Conservation (phyloP, 2,797 vertebrate species). For the Eulemur mongoz region DNA sequence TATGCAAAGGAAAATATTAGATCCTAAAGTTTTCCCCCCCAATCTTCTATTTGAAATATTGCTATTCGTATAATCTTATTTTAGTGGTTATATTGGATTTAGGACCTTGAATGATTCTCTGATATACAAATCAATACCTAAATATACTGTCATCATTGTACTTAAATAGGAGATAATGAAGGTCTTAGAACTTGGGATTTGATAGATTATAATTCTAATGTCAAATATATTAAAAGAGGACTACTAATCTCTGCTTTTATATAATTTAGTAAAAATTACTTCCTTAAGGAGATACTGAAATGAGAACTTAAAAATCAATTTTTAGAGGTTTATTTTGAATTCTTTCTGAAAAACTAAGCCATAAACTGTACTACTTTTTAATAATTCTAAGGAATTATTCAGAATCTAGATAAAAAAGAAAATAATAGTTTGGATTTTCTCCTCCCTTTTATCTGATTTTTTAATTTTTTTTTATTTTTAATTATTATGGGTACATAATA, state of each 20-base stretch:
- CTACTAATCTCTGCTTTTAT: constrained; percentile 26
- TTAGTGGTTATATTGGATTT: constrained; percentile 35
- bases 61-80: not conserved
- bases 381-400: constrained; percentile 16
- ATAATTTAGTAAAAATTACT: constrained; percentile 46
- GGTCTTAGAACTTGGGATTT: constrained; percentile 5
- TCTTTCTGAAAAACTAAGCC: constrained; percentile 4
- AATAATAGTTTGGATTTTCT: not conserved
- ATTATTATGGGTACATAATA: too few species aligned
- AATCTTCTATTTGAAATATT: constrained; percentile 4
- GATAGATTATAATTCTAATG: constrained; percentile 43
- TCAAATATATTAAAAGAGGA: constrained; percentile 36
- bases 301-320: not conserved
- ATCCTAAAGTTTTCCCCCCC: not conserved
- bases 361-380: not conserved
- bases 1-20: not conserved
- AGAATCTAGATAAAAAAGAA: not conserved
- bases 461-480: too few species aligned
- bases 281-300: constrained; percentile 12
- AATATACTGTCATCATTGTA: not conserved
- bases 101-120: constrained; percentile 9
- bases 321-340: not conserved
- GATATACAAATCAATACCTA: not conserved
- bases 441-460: not conserved
- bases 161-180: not conserved